Base-by-base conservation (phyloP, 2,797 vertebrate genomes). In the Hydrolagus colliei region DNA sequence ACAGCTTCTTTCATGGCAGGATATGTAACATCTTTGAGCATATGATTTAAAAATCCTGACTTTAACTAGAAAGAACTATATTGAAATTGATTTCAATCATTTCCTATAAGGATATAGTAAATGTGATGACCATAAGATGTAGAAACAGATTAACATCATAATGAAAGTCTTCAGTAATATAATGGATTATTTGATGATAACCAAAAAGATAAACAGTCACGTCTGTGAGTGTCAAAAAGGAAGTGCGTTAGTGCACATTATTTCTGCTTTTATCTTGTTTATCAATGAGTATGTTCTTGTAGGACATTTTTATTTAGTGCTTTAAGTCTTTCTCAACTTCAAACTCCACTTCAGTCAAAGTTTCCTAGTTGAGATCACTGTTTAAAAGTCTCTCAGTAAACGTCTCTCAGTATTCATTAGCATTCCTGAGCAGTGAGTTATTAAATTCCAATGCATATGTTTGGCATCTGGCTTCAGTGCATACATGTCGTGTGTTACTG, bases 381-480 rank as follows among this genome's bases (percentile, higher is more conserved):
- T 6, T 52, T 52, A 52, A 71, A 68, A 52, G 41, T 67, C 71
- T 84, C 32, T 67, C 41, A 18, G 79, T 84, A 68, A 35, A 84
- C 68, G 32, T 71, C 65, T 71, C 79, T 67, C 79, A 71, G 63
- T 84, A 68, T 41, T 63, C 65, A 71, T 71, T 71, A 71, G 65
- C 79, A 84, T 84, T 84, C 79, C 79, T 84, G 65, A 84, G 41
- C 71, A 63, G 79, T 84, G 79, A 84, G 79, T 32, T 71, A 27
- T 71, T 84, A 84, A 84, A 68, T 84, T 84, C 79, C 71, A 32
- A 84, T 84, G 79, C 79, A 84, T 84, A 71, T 9, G 9, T 84
- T 67, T 71, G 63, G 71, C 79, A 84, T 84, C 79, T 84, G 79
- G 65, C 71, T 84, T 84, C 32, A 84, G 71, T 84, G 79, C 32